Base-by-base conservation (phyloP, 2,113 vertebrate species). In the Rynchops niger region DNA sequence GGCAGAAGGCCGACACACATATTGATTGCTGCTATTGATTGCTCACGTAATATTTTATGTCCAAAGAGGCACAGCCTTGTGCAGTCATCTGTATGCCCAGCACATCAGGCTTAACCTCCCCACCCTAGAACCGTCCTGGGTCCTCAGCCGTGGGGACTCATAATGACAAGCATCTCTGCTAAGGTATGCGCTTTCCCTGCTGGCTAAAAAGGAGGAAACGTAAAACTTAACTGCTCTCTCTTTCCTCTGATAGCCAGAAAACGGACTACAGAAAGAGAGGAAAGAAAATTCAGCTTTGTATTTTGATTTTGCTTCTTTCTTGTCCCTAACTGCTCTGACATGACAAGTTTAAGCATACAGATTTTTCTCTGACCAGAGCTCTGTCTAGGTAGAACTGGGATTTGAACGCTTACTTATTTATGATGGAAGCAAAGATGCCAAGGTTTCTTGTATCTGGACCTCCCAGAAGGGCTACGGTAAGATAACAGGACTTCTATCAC, bases 91-190 rank as follows among this genome's bases (percentile, higher is more conserved):
- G 12, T 15, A 4, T 1, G 14, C 69, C 70, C 42, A 42, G 59
- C 4, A 38, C 52, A 38, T n/a, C 16, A 8, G 23, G 6, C 12
- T 32, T 20, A 27, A 58, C 18, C 2, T 50, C 11, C 10, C 29
- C 4, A 8, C 22, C 1, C 1, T 2, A 63, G 30, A 73, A 26
- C 29, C 19, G 4, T 1, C 23, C 50, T 53, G 43, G 16, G 18
- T 55, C n/a, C 23, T 80, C 66, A 94, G 50, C 26, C 1, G 0
- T 7, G 2, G 4, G 36, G 40, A 25, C 23, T 71, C 36, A 30
- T 5, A 49, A 12, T 3, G 26, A n/a, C 3, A 3, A 56, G 14
- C 22, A 63, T 2, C 77, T 67, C 83, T 82, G 49, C 25, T 86
- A 18, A 36, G 11, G 7, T 4, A 11, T 6, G 29, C 4, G 2